Base-by-base conservation (phyloP, 2,797 vertebrate genomes). In the Fratercula arctica region DNA sequence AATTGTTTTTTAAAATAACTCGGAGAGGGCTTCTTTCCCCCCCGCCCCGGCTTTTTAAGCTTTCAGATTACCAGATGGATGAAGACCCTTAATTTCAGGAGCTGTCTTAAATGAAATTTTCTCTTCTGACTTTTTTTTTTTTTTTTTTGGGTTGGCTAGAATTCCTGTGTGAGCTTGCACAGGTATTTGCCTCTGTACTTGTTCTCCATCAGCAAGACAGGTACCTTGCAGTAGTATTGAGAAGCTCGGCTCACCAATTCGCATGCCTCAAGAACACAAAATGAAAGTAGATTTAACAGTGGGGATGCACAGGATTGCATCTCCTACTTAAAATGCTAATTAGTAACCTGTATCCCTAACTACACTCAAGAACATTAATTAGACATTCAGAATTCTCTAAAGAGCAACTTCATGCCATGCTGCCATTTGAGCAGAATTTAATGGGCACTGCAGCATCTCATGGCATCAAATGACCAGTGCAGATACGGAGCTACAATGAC, bases 291-390 rank as follows among this genome's bases (percentile, higher is more conserved):
- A 89, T 87, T 88, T 91, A 79, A 69, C 59, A 86, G 48, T 76
- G 78, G 73, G 39, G 67, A 86, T 88, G 48, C 64, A 51, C 68
- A 89, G 84, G 84, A 79, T 77, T 94, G 67, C 90, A 92, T 93
- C 95, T 92, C 95, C 85, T 93, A 90, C 67, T 95, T 95, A 92
- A 92, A 95, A 95, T 97, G 93, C 89, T 95, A 91, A 96, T 95
- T 90, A 89, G 95, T 96, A 95, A 96, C 94, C 59, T 91, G 68
- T 96, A 97, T 96, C 94, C 89, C 83, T 95, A 86, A 95, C 85
- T 91, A 93, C 83, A 69, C 43, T 94, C 51, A 73, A 91, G 85
- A 94, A 88, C 57, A 33, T 95, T 95, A 93, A 95, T 95, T 96
- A 95, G 95, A 91, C 91, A 95, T 87, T 90, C 63, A 67, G 89